Base-by-base conservation (phyloP, 2,797 vertebrate species). In the Microctenopoma lineatum region DNA sequence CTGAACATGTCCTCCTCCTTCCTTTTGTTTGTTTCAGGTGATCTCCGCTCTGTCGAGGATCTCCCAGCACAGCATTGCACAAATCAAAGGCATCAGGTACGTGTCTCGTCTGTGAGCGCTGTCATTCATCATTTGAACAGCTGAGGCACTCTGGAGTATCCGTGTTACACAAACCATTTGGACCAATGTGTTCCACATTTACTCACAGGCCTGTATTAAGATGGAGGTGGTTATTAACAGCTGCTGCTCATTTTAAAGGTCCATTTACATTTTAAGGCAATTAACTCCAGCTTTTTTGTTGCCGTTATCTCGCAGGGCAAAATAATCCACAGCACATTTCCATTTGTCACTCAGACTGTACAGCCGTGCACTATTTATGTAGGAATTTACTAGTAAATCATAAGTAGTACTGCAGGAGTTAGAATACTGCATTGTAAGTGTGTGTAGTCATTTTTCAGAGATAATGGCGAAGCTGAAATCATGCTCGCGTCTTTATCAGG, bases 31-130 rank as follows among this genome's bases (percentile, higher is more conserved):
- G 13, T 71, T 89, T 36, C 94, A 99, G 98, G 98, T 99, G 54
- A 99, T 99, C 85, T 98, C 98, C 0, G 94, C 98, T 0, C 92
- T 99, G 57, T 98, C 98, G n/a, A 93, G 96, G 73, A 95, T 99
- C 77, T 99, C 98, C 70, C 95, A 96, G 68, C 96, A 99, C 94
- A 96, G 94, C 77, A 95, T 97, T 29, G 95, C 96, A 6, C 98
- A 98, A 88, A 96, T 94, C 91, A 99, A 98, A 94, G 97, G 97
- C 71, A 97, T 98, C 92, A 96, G 97, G 98, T 99, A 94, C 88
- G 92, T 69, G 6, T 73, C 50, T 64, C n/a, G 42, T 72, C n/a
- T 51, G 5, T 13, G 27, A 25, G 13, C 50, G 57, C 44, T 41
- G 15, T 56, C 44, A 46, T 70, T 70, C 50, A 58, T 70, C 44